Conservation (phyloP, 2,888 invertebrate genomes). For the Ceratothoa steindachneri region DNA sequence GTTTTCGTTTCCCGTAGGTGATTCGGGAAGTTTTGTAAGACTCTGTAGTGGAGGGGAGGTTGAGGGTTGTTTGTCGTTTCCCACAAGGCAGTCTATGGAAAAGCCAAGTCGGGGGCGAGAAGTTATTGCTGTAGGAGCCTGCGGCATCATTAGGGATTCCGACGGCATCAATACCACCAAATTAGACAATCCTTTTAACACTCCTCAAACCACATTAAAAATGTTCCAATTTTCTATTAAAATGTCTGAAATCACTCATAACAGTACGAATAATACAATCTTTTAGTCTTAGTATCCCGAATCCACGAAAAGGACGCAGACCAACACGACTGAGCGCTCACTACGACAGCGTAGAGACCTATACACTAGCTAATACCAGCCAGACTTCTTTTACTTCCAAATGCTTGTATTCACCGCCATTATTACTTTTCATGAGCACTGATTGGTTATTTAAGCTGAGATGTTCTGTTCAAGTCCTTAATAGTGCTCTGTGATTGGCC, state of each 20-base stretch:
- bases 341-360: neutral
- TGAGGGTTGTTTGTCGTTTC: constrained; percentile 28
- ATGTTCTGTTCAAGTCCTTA: constrained; percentile 10
- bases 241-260: no score
- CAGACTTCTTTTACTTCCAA: neutral
- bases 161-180: neutral
- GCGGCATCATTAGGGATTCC: constrained; percentile 40
- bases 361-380: neutral
- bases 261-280: no score
- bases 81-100: constrained; percentile 41
- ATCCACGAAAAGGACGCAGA: no score
- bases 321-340: neutral
- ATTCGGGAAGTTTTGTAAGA: constrained; percentile 36
- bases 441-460: constrained; percentile 4
- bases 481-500: neutral
- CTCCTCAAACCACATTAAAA: neutral
- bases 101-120: constrained; percentile 36
- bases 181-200: neutral
- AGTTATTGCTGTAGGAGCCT: constrained; percentile 38
- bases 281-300: no score
- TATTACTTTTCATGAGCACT: constrained; percentile 10
- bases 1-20: constrained; percentile 20
- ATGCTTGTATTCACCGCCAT: constrained; percentile 5
- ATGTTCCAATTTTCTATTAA: neutral
- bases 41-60: constrained; percentile 27